Percentiles rank a stretch among this genome's conserved stretches.
phyloP scores from a whole-genome alignment of 2,797 vertebrate species.

The Darevskia mixta region DNA sequence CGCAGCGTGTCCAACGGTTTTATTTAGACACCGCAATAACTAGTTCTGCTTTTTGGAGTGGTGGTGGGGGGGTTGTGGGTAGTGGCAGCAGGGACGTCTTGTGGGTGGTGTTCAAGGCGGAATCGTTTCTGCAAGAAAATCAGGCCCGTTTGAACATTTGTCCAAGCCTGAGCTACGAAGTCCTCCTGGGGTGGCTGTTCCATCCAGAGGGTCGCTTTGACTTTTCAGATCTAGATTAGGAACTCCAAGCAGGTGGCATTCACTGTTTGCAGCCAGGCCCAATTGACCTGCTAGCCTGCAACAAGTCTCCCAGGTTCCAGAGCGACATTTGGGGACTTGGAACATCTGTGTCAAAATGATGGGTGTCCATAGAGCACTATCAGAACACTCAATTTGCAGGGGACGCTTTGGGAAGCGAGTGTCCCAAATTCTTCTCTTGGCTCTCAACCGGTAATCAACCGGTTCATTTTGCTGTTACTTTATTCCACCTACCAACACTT shows the following conservation, averaged over 20 bases:
- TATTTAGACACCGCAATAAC: neutral
- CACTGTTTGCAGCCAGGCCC: neutral
- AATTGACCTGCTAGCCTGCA: no score
- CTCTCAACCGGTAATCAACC: no score
- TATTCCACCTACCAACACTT: neutral
- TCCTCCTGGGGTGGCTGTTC: neutral
- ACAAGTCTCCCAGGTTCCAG: neutral
- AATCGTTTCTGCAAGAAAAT: neutral
- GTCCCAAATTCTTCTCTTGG: neutral
- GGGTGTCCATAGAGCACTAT: no score
- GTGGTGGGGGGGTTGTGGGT: neutral
- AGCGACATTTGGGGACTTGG: neutral
- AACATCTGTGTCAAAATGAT: neutral
- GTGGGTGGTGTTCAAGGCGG: neutral
- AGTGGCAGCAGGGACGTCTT: neutral
- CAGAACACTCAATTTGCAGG: neutral
- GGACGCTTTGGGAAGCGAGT: neutral
- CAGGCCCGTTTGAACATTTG: no score
- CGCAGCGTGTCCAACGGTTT: neutral
- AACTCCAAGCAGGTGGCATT: neutral
- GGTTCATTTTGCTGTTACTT: no score
- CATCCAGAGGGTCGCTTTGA: neutral
- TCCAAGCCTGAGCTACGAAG: neutral
- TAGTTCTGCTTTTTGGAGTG: constrained; percentile 13
- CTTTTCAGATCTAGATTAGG: neutral